A percentile compares a stretch with the other conserved stretches of the same genome.
phyloP scores from a whole-genome alignment of 2,113 vertebrate species.

The Erythrocercus mccallii region DNA sequence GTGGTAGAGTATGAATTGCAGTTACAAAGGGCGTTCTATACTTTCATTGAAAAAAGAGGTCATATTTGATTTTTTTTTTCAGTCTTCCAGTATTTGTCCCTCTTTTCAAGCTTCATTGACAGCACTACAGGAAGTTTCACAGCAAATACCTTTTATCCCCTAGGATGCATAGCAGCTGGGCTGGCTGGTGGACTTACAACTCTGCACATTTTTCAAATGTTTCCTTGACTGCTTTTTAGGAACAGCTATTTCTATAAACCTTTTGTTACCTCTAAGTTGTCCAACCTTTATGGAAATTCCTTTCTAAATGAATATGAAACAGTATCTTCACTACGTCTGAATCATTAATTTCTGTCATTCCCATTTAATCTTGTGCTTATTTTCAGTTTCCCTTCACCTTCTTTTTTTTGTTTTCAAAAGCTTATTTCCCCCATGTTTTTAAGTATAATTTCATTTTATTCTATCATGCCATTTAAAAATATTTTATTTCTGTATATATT shows the following conservation, averaged over 20 bases:
- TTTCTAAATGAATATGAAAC: background rate
- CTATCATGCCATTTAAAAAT: background rate
- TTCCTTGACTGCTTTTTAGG: constrained; percentile 48
- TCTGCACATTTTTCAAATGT: constrained; percentile 24
- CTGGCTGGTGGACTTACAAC: background rate
- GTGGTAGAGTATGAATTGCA: background rate
- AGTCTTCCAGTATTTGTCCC: background rate
- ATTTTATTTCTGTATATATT: background rate
- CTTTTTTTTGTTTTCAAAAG: background rate
- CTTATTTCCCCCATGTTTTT: background rate
- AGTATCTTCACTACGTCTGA: background rate
- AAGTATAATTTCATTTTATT: background rate
- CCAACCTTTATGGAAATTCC: background rate
- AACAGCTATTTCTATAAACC: background rate
- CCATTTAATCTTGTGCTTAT: background rate
- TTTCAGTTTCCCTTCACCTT: background rate
- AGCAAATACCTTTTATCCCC: constrained; percentile 2
- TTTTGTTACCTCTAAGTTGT: background rate
- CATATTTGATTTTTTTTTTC: background rate
- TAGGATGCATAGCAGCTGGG: background rate
- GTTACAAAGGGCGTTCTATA: background rate
- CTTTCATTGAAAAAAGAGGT: background rate
- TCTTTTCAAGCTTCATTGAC: background rate
- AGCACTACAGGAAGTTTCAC: background rate
- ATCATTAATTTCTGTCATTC: background rate